Evolutionary conservation across 2,113 vertebrate species (phyloP).

Genomic region (Capra hircus): DNA sequence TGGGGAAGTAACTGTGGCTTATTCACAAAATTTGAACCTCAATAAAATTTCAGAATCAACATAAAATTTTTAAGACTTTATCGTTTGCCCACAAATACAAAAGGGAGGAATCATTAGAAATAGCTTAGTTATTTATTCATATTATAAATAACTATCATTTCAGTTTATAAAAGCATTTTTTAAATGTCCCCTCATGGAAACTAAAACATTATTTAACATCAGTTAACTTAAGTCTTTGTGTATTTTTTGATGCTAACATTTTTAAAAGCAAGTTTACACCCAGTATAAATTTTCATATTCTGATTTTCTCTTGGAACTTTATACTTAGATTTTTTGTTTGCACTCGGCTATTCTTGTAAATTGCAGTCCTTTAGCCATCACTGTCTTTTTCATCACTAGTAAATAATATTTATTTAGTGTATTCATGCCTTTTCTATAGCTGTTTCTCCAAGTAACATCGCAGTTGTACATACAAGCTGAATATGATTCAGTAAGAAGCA

Average conservation of each 20-base stretch:
- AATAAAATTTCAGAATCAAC: constrained; percentile 26
- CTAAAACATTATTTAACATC: neutral
- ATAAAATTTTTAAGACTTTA: neutral
- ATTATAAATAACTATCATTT: constrained; percentile 17
- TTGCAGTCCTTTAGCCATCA: neutral
- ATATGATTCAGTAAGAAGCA: neutral
- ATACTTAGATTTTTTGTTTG: neutral
- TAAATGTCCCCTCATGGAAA: neutral
- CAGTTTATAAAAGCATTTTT: neutral
- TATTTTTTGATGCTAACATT: constrained; percentile 23
- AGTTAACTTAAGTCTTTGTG: neutral
- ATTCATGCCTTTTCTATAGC: neutral
- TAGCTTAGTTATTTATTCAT: neutral
- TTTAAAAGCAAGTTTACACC: neutral
- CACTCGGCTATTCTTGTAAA: neutral
- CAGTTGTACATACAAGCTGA: neutral
- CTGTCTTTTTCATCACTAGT: neutral
- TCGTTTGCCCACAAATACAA: neutral
- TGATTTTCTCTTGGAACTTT: neutral
- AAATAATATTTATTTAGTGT: neutral
- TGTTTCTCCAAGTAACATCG: neutral
- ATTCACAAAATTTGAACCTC: neutral
- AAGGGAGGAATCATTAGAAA: neutral
- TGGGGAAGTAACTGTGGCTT: neutral
- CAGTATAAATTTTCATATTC: neutral